Conservation (phyloP, 2,113 vertebrate genomes). For the Nibea coibor region DNA sequence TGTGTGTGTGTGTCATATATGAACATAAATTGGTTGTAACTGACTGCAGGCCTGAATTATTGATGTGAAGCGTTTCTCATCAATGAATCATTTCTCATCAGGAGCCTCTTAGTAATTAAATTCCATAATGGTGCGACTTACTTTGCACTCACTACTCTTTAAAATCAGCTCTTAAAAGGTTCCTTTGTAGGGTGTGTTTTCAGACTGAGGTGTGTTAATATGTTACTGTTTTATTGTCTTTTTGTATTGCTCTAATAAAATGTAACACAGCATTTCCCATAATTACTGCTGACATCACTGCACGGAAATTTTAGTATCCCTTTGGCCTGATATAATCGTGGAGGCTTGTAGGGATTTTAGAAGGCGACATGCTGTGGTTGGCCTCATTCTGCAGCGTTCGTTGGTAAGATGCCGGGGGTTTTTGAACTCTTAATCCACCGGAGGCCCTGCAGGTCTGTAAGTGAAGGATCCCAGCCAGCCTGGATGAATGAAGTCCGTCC, state of each 20-base stretch:
- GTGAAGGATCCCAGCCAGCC: slow-evolving; percentile 29
- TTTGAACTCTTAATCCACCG: slow-evolving; percentile 14
- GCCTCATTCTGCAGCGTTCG: slow-evolving; percentile 25
- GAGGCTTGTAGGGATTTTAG: not conserved
- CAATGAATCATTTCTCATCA: slow-evolving; percentile 27
- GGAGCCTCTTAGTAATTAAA: slow-evolving; percentile 14
- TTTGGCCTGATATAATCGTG: not conserved
- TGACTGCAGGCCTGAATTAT: slow-evolving; percentile 37
- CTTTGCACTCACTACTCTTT: not conserved
- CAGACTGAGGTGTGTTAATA: not conserved
- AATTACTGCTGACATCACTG: slow-evolving; percentile 30
- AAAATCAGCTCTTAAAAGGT: slow-evolving; percentile 4
- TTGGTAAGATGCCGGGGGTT: slow-evolving; percentile 14
- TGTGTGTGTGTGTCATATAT: not conserved
- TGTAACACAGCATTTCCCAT: slow-evolving; percentile 13
- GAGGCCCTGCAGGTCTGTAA: slow-evolving; percentile 21
- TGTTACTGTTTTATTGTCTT: not conserved
- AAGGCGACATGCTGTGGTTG: slow-evolving; percentile 1
- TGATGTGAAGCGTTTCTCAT: slow-evolving; percentile 30
- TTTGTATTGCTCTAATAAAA: not conserved
- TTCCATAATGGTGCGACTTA: not conserved
- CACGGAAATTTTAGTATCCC: slow-evolving; percentile 5
- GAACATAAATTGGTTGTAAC: not conserved
- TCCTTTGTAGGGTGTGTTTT: not conserved
- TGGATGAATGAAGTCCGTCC: slow-evolving; percentile 30